Percentiles rank a stretch among this genome's conserved stretches.
Evolutionary conservation across 1,140 invertebrate species (phyloP).

Genomic region (Tetraneura akinire): DNA sequence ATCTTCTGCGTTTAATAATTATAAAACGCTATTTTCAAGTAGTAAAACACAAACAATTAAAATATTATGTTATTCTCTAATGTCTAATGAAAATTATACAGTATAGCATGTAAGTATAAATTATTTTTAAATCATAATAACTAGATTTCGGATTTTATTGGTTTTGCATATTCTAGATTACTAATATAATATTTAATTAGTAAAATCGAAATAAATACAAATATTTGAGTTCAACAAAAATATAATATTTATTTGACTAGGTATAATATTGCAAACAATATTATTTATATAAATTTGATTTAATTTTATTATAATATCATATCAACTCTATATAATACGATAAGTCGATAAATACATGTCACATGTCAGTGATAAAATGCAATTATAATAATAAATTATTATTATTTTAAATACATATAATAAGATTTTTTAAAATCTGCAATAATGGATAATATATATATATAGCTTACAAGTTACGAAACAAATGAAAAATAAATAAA

Average conservation of each 20-base stretch:
- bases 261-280: constrained; percentile 30
- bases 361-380: not conserved
- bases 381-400: not conserved
- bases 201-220: too few relatives aligned
- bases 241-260: constrained; percentile 45
- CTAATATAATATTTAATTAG: too few relatives aligned
- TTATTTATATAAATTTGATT: constrained; percentile 4
- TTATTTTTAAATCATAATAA: too few relatives aligned
- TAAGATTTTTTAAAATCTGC: not conserved
- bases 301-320: not conserved
- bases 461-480: not conserved
- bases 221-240: constrained; percentile 36
- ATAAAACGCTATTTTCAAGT: too few relatives aligned
- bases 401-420: not conserved
- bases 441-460: not conserved
- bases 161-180: too few relatives aligned
- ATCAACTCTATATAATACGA: not conserved
- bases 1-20: too few relatives aligned
- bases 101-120: too few relatives aligned
- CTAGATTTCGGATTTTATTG: too few relatives aligned
- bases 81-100: too few relatives aligned
- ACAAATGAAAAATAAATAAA: not conserved
- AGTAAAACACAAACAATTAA: too few relatives aligned
- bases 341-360: not conserved
- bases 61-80: too few relatives aligned